Evolutionary conservation across 1,140 invertebrate genomes (phyloP).

Genomic region (Trachymyrmex cornetzi): DNA sequence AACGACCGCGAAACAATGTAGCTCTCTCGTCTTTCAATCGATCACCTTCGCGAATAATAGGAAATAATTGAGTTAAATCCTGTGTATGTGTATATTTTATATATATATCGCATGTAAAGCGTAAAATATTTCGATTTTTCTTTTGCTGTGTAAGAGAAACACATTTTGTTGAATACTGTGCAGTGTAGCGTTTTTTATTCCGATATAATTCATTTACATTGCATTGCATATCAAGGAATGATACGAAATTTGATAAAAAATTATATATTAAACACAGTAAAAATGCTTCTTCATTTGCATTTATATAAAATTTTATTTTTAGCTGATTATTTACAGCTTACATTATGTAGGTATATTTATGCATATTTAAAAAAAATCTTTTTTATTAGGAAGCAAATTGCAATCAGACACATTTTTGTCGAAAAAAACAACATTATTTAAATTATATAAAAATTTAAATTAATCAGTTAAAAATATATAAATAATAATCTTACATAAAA

Average conservation of each 20-base stretch:
- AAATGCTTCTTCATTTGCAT: neutral
- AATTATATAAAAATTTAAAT: too few relatives aligned
- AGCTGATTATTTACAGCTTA: too few relatives aligned
- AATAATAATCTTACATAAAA: too few relatives aligned
- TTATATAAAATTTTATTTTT: neutral
- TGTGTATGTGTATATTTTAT: neutral
- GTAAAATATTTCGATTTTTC: conserved; percentile 25
- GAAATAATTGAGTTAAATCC: neutral
- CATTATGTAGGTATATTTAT: too few relatives aligned
- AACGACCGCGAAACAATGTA: conserved; percentile 26
- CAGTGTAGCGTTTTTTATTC: neutral
- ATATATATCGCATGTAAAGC: conserved; percentile 21
- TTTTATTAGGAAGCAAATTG: too few relatives aligned
- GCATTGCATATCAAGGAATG: neutral
- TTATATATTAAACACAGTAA: neutral
- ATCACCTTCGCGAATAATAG: conserved; percentile 21
- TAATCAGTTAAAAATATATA: too few relatives aligned
- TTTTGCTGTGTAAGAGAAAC: neutral
- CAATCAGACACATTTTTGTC: too few relatives aligned
- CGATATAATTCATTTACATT: neutral
- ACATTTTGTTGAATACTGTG: too few relatives aligned
- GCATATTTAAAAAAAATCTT: too few relatives aligned
- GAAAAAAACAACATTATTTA: too few relatives aligned
- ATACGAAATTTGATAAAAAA: neutral
- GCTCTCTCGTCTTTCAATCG: neutral